Base-by-base conservation (phyloP, 2,888 invertebrate genomes). In the Sarcophaga variegata region DNA sequence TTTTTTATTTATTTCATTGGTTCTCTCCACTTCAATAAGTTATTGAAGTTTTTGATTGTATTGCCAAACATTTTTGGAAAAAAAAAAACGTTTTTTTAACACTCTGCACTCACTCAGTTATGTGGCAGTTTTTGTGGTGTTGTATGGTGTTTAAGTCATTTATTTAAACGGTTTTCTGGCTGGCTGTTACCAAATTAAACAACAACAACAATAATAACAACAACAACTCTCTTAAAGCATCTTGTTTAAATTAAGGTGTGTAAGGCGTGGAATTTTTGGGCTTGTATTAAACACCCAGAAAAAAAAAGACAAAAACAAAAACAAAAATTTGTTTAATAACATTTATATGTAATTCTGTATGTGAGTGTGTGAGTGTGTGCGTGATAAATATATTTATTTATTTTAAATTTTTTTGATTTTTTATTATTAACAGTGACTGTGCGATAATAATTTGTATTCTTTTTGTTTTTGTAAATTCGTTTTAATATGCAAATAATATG, bases 231-330 rank as follows among this genome's bases (percentile, higher is more conserved):
- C 79, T 66, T 70, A 22, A 84, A 81, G 78, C 83, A 83, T 83
- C 83, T 87, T 69, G 72, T 47, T 63, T 75, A 81, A 86, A 84
- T 54, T 72, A 87, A 87, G 87, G 87, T 87, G 87, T 87, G 86
- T 87, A 81, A 87, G 78, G 83, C 83, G 81, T 81, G 87, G 87
- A 87, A 87, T 87, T 87, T 87, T 87, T 87, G 81, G 87, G 87
- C 83, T 87, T 87, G 87, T 81, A 87, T 83, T 87, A 79, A 80
- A 76, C 70, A 69, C 74, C 6, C 37, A 37, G 1, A 37, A 37
- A 37, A 37, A 37, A 37, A 8, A 6, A 37, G 20, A 20, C 20
- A 6, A 37, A 37, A 37, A 37, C 22, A 37, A 37, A 37, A 37
- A 6, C 6, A 37, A 27, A 0, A 83, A 69, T 78, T 86, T 85